Evolutionary conservation across 2,888 invertebrate genomes (phyloP), one percentile per base, ranked within the genome.

Genomic region (Psylliodes chrysocephalus): DNA sequence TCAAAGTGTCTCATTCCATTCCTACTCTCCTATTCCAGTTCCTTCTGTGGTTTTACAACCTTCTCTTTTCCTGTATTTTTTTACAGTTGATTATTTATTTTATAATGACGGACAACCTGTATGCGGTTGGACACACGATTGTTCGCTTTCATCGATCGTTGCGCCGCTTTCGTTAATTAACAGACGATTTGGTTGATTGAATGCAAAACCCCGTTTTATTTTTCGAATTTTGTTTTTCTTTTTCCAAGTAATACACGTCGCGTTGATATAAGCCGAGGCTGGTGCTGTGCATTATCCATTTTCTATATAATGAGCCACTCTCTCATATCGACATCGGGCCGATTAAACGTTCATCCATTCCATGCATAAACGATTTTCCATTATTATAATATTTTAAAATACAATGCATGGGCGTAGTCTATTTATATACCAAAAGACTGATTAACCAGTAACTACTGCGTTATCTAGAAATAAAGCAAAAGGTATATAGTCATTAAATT

Each of bases 131-230:
- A 30, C 30, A 44, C 12, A 28, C 17, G 30, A 55, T 52, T 68
- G 72, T 73, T 75, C 77, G 73, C 77, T 75, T 62, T 51, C 10
- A 55, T 56, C 54, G 42, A 61, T 70, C 66, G 51, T 69, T 73
- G 73, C 38, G 61, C 65, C 42, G 57, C 49, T 65, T 64, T 66
- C 64, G 68, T 66, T 79, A 79, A 79, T 80, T 79, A 79, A 78
- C 75, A 73, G 74, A 73, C 78, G 79, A 79, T 80, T 78, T 79
- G 78, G 73, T 79, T 78, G 81, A 80, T 80, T 79, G 79, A 78
- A 80, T 79, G 79, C 79, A 78, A 78, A 79, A 78, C 73, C 72
- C 64, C 54, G 68, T 67, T 71, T 71, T 57, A 69, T 64, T 66
- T 69, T 46, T 44, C 63, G 53, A 63, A 66, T 66, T 68, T 69